Conservation (phyloP, 2,888 invertebrate species). For the Tridacna crocea region DNA sequence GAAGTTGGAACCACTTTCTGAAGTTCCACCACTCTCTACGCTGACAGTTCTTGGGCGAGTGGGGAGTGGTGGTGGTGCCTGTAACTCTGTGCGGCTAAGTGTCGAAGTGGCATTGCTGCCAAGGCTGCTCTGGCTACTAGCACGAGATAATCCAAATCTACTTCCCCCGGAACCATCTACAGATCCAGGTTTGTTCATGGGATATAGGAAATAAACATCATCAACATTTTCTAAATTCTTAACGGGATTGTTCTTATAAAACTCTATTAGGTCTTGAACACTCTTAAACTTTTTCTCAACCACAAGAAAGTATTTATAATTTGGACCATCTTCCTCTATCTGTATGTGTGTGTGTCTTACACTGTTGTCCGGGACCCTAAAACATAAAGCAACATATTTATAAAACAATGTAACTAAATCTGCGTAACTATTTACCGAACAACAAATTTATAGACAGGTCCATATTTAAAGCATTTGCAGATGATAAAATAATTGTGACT, state of each 20-base stretch:
- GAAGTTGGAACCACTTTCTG: neutral
- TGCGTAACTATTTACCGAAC: too few relatives aligned
- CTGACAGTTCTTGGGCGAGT: conserved; percentile 27
- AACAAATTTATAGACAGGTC: too few relatives aligned
- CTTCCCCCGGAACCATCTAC: conserved; percentile 23
- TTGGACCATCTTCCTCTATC: conserved; percentile 50
- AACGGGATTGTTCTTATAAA: conserved; percentile 62
- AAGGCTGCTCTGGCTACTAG: neutral
- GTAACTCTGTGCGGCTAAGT: neutral
- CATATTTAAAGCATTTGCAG: too few relatives aligned
- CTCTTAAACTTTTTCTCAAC: conserved; percentile 66
- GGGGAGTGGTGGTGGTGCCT: conserved; percentile 29
- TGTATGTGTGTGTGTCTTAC: conserved; percentile 67
- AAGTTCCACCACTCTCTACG: neutral
- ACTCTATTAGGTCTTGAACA: conserved; percentile 55
- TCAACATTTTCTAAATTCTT: conserved; percentile 68
- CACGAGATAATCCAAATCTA: neutral
- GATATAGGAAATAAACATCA: conserved; percentile 61
- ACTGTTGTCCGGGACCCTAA: conserved; percentile 65
- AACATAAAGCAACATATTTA: conserved; percentile 13
- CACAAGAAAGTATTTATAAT: conserved; percentile 61
- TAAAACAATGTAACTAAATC: too few relatives aligned
- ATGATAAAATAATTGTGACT: too few relatives aligned
- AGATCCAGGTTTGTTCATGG: conserved; percentile 30
- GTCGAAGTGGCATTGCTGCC: conserved; percentile 14